Conservation (phyloP, 2,888 invertebrate species). For the Eurytoma adleriae region DNA sequence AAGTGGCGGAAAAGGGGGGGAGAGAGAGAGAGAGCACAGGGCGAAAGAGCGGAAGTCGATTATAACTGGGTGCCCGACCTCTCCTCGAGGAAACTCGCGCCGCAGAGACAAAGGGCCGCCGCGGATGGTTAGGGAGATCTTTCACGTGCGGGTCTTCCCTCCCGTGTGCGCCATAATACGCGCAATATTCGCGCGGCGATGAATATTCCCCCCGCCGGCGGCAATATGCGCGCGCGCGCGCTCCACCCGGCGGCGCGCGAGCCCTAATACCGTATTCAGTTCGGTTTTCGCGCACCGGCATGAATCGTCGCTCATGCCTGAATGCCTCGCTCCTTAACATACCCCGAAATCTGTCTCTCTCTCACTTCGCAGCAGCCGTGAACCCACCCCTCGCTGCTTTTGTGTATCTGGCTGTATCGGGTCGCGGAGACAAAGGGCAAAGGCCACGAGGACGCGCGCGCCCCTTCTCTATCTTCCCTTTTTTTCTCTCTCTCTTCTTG, state of each 20-base stretch:
- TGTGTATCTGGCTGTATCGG: constrained; percentile 1
- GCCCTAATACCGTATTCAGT: constrained; percentile 69
- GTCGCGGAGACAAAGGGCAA: constrained; percentile 10
- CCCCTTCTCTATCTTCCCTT: neutral
- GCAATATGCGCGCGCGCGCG: constrained; percentile 32
- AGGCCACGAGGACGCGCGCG: no score
- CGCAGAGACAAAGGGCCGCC: constrained; percentile 47
- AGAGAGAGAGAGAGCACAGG: constrained; percentile 4
- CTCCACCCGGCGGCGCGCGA: constrained; percentile 47
- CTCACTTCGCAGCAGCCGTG: neutral
- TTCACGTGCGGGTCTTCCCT: neutral
- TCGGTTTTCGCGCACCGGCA: constrained; percentile 60
- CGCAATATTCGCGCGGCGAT: constrained; percentile 54
- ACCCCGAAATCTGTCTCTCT: neutral
- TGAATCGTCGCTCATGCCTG: constrained; percentile 61
- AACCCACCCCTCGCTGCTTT: neutral
- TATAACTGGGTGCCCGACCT: constrained; percentile 43
- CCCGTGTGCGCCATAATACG: constrained; percentile 36
- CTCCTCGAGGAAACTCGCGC: constrained; percentile 30
- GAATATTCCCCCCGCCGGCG: constrained; percentile 58
- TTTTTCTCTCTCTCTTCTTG: constrained; percentile 7
- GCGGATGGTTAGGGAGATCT: constrained; percentile 8
- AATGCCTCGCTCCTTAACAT: neutral
- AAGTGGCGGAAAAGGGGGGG: constrained; percentile 14
- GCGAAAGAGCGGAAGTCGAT: constrained; percentile 55